A percentile compares a stretch with the other conserved stretches of the same genome.
These are phyloP conservation scores for Heliconius ismenius DNA, from an alignment of 2,888 invertebrate species.

Conservation along the genomic window DNA sequence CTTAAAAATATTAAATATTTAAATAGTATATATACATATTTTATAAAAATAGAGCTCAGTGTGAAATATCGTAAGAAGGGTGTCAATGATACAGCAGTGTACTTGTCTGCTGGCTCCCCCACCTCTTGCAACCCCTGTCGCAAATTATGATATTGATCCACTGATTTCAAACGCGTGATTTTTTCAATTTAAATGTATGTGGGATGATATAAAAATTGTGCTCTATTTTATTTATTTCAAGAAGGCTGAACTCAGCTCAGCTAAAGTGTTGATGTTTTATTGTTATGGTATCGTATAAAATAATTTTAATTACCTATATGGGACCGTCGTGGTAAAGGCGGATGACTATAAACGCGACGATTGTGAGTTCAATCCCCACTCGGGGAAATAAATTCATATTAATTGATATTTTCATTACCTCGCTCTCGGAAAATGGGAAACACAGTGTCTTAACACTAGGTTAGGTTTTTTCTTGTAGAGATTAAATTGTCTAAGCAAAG, in stretches of 20 bases:
- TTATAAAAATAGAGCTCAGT: conserved; percentile 37
- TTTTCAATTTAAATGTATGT: conserved; percentile 36
- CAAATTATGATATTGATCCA: conserved; percentile 44
- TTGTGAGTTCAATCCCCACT: too few relatives aligned
- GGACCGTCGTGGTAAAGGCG: too few relatives aligned
- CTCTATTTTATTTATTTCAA: conserved; percentile 3
- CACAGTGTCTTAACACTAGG: too few relatives aligned
- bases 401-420: too few relatives aligned
- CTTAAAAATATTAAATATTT: not conserved
- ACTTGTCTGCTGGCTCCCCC: conserved; percentile 42
- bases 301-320: not conserved
- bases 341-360: too few relatives aligned
- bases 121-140: conserved; percentile 44
- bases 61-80: conserved; percentile 46
- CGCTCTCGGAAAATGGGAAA: too few relatives aligned
- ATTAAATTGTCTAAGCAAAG: not conserved
- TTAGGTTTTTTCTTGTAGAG: not conserved
- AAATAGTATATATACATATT: conserved; percentile 27
- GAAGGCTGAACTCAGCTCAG: not conserved
- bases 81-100: conserved; percentile 45
- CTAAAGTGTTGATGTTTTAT: not conserved
- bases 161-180: conserved; percentile 43
- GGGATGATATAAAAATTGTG: conserved; percentile 1
- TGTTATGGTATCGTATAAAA: not conserved
- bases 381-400: too few relatives aligned